Conservation (phyloP, 2,888 invertebrate genomes). For the Cacoxenus indagator region DNA sequence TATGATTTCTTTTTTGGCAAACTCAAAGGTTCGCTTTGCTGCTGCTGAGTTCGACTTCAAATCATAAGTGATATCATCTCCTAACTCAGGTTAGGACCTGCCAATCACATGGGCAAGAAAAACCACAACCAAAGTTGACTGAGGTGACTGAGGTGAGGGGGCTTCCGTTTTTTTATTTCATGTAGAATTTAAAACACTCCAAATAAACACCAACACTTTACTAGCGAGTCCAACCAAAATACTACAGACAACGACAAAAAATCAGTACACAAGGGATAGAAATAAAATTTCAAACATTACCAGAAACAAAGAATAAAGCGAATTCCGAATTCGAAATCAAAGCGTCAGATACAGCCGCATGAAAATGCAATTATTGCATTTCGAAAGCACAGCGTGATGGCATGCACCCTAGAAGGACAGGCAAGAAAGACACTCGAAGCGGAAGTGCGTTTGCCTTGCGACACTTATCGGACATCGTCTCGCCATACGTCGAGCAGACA, state of each 20-base stretch:
- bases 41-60: slow-evolving; percentile 29
- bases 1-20: not conserved
- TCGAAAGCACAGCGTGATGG: not conserved
- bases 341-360: not conserved
- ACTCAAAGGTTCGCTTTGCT: not conserved
- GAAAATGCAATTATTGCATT: slow-evolving; percentile 3
- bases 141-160: too few relatives aligned
- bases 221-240: not conserved
- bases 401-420: not conserved
- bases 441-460: slow-evolving; percentile 12
- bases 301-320: not conserved
- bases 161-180: slow-evolving; percentile 4
- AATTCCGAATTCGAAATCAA: not conserved
- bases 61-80: too few relatives aligned
- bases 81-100: too few relatives aligned
- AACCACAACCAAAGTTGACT: slow-evolving; percentile 27
- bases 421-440: slow-evolving; percentile 1
- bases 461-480: not conserved
- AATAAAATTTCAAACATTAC: too few relatives aligned
- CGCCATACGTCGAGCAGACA: slow-evolving; percentile 1
- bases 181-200: not conserved
- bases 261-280: not conserved
- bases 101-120: too few relatives aligned
- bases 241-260: not conserved
- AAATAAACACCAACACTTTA: too few relatives aligned